Conservation (phyloP, 2,113 vertebrate species). For the Plotosus lineatus region DNA sequence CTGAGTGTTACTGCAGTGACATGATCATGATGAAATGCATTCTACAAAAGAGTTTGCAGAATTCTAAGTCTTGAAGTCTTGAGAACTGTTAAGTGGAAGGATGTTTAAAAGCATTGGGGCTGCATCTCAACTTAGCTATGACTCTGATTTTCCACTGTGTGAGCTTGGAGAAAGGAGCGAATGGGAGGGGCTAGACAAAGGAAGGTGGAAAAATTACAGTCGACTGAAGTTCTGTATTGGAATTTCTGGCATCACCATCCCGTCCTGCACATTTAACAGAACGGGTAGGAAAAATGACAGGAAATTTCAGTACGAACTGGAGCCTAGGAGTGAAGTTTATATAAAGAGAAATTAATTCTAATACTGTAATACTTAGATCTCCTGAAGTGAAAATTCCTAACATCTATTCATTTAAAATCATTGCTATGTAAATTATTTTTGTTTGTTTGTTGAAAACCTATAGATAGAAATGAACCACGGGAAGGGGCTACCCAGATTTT, state of each 20-base stretch:
- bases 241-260: slow-evolving; percentile 74
- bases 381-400: not conserved
- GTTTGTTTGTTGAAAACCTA: not conserved
- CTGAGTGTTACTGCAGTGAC: not conserved
- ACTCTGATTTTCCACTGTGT: slow-evolving; percentile 73
- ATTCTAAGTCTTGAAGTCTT: not conserved
- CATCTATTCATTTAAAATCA: not conserved
- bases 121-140: slow-evolving; percentile 59
- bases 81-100: slow-evolving; percentile 10
- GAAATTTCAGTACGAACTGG: slow-evolving; percentile 17
- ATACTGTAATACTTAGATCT: not conserved
- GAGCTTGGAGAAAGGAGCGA: slow-evolving; percentile 50
- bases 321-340: not conserved
- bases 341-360: not conserved
- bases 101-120: slow-evolving; percentile 37
- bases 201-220: slow-evolving; percentile 65
- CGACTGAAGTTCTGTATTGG: slow-evolving; percentile 69
- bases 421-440: not conserved
- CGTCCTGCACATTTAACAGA: slow-evolving; percentile 65
- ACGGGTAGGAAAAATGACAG: slow-evolving; percentile 49
- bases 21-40: not conserved
- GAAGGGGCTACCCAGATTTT: slow-evolving; percentile 44
- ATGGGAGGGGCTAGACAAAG: slow-evolving; percentile 67
- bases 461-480: not conserved
- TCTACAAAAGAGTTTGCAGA: not conserved